phyloP scores from a whole-genome alignment of 2,113 vertebrate species.

The Alces alces region DNA sequence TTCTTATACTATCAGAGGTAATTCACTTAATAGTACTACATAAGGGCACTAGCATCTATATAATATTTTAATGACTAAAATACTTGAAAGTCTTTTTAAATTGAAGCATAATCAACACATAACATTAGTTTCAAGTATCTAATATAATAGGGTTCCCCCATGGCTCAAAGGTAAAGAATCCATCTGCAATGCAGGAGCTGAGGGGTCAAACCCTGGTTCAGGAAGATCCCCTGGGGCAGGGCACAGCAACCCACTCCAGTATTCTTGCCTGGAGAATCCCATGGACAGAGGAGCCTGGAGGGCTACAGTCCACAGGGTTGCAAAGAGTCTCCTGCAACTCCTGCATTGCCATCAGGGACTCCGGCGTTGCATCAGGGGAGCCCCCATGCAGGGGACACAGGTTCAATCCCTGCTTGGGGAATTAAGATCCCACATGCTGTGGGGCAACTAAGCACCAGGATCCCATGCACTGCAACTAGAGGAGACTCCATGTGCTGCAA shows the following conservation, averaged over 20 bases:
- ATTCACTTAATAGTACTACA: not conserved
- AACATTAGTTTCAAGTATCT: not conserved
- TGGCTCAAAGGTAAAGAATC: not conserved
- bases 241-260: not conserved
- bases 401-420: not conserved
- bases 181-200: not conserved
- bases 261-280: not conserved
- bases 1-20: not conserved
- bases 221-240: not conserved
- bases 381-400: not conserved
- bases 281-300: not conserved
- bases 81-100: not conserved
- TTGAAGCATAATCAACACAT: not conserved
- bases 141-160: not conserved
- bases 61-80: not conserved
- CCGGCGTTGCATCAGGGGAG: not conserved
- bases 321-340: not conserved
- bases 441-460: not conserved
- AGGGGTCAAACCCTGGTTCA: not conserved
- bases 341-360: not conserved
- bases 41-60: not conserved
- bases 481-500: not conserved
- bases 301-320: not conserved
- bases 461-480: not conserved
- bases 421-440: not conserved